Percentiles rank a stretch among this genome's conserved stretches.
Evolutionary conservation across 2,797 vertebrate species (phyloP).

Genomic region (Malacoctenus gilli): DNA sequence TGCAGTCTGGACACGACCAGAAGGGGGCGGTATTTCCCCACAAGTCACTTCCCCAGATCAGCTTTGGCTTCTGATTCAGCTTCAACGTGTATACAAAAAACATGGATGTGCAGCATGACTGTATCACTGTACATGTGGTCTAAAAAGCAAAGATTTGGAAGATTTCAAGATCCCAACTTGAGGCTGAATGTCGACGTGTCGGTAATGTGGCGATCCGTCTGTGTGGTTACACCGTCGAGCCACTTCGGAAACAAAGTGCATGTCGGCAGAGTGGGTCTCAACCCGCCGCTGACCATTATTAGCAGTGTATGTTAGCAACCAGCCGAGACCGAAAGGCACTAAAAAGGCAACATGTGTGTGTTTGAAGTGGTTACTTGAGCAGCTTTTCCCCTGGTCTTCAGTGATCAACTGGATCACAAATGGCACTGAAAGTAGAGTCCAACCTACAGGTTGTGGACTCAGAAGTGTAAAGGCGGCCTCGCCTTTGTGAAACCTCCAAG

Average conservation of each 20-base stretch:
- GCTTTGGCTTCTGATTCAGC: slow-evolving; percentile 30
- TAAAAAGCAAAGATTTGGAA: slow-evolving; percentile 32
- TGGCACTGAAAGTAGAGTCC: too few species aligned
- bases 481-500: too few species aligned
- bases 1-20: neutral
- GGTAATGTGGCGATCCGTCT: slow-evolving; percentile 39
- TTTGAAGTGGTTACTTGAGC: slow-evolving; percentile 29
- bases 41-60: slow-evolving; percentile 7
- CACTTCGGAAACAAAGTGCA: slow-evolving; percentile 65
- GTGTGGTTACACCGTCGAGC: slow-evolving; percentile 50
- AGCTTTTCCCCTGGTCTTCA: slow-evolving; percentile 30
- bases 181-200: slow-evolving; percentile 23
- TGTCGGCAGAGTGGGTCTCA: slow-evolving; percentile 44
- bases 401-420: too few species aligned
- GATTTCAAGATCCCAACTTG: slow-evolving; percentile 45
- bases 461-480: too few species aligned
- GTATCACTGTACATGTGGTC: slow-evolving; percentile 26
- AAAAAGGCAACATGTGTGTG: slow-evolving; percentile 40
- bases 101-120: slow-evolving; percentile 19
- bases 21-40: neutral
- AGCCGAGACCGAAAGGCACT: slow-evolving; percentile 16
- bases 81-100: slow-evolving; percentile 51
- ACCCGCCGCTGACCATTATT: slow-evolving; percentile 19
- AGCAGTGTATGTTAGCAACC: too few species aligned
- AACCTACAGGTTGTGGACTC: too few species aligned